Evolutionary conservation across 2,113 vertebrate genomes (phyloP).

Genomic region (Lucifuga dentata): DNA sequence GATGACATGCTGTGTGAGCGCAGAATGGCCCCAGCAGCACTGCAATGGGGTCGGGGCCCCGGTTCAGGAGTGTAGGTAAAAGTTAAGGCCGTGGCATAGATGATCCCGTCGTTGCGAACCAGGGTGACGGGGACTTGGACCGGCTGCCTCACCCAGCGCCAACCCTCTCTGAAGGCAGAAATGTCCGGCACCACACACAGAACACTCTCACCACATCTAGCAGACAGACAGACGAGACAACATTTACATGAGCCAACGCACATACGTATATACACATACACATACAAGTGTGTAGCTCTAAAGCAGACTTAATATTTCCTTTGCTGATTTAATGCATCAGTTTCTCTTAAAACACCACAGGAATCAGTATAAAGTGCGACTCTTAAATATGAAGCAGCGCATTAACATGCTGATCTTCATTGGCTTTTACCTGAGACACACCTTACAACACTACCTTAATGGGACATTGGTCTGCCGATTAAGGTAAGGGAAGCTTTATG

Average conservation of each 20-base stretch:
- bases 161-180: conserved; percentile 97
- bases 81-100: conserved; percentile 97
- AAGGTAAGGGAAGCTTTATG: too few relatives aligned
- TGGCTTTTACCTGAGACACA: too few relatives aligned
- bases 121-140: conserved; percentile 97
- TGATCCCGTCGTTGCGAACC: conserved; percentile 96
- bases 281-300: too few relatives aligned
- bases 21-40: conserved; percentile 93
- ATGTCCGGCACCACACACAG: conserved; percentile 98
- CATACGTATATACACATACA: neutral
- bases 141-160: conserved; percentile 96
- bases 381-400: too few relatives aligned
- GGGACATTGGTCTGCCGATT: too few relatives aligned
- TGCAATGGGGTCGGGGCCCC: conserved; percentile 95
- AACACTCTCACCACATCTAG: conserved; percentile 95
- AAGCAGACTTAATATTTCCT: too few relatives aligned
- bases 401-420: too few relatives aligned
- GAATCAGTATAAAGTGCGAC: too few relatives aligned
- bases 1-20: conserved; percentile 89
- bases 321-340: too few relatives aligned
- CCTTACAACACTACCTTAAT: too few relatives aligned
- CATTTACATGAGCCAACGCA: neutral
- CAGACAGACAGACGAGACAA: neutral
- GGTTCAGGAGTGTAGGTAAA: conserved; percentile 98
- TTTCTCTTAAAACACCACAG: too few relatives aligned